phyloP scores from a whole-genome alignment of 1,140 invertebrate species.

The Hyposmocoma kahamanoa region DNA sequence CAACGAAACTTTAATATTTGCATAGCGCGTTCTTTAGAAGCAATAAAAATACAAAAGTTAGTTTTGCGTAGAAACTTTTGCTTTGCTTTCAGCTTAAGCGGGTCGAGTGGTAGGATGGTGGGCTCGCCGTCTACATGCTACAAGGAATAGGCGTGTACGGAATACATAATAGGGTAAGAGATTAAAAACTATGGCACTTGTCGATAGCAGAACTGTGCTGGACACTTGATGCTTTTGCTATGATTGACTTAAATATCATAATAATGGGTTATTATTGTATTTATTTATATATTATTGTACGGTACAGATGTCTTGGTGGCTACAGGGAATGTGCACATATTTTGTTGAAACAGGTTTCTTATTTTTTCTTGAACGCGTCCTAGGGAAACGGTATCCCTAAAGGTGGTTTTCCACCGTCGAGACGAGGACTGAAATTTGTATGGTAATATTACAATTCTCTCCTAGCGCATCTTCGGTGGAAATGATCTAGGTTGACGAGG shows the following conservation, averaged over 20 bases:
- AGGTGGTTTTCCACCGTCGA: no score
- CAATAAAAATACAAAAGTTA: conserved; percentile 70
- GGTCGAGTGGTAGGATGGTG: conserved; percentile 49
- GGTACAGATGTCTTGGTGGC: background rate
- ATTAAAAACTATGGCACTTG: conserved; percentile 70
- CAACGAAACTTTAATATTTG: conserved; percentile 61
- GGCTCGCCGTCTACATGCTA: conserved; percentile 18
- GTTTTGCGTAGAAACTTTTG: conserved; percentile 64
- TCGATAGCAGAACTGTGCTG: conserved; percentile 44
- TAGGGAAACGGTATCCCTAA: no score
- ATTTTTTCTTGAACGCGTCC: background rate
- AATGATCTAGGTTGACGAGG: no score
- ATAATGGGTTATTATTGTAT: background rate
- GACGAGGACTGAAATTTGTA: no score
- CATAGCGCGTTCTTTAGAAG: conserved; percentile 65
- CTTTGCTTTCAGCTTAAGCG: conserved; percentile 59
- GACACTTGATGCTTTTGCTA: background rate
- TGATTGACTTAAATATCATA: background rate
- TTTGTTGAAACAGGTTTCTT: background rate
- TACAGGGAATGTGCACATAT: background rate
- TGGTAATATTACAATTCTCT: no score
- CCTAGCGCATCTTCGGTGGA: no score
- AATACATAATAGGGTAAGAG: conserved; percentile 67
- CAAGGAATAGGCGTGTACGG: conserved; percentile 68
- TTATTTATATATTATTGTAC: background rate